Base-by-base conservation (phyloP, 2,888 invertebrate species). In the Prosapia bicincta region DNA sequence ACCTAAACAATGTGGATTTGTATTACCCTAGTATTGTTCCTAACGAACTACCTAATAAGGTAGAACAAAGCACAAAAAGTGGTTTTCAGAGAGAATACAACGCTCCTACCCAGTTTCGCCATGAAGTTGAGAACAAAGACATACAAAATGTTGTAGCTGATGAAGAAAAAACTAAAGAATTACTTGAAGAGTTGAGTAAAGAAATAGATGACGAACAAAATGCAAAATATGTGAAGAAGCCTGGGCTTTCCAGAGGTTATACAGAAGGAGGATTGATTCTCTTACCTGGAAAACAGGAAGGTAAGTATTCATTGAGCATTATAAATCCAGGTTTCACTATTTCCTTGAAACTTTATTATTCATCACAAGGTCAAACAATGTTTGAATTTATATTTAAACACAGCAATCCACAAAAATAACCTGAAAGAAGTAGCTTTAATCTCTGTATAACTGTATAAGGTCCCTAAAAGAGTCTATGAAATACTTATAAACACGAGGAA, bases 251-350 rank as follows among this genome's bases (percentile, higher is more conserved):
- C 70, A 78, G 87, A 3, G 86, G 89, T 1, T 91, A 88, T 82
- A 89, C 90, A 0, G 91, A 91, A 83, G 90, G 90, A 2, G 90
- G 90, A 0, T 83, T 89, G 26, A 87, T 90, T 26, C 87, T 86
- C 80, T 84, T 88, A 76, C 87, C 79, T 3, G 74, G 76, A 66
- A 79, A 79, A 69, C 76, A 78, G 69, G 30, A 69, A 28, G 70
- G 75, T 75, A n/a, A n/a, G n/a, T n/a, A n/a, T n/a, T n/a, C n/a
- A n/a, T n/a, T n/a, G 28, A 66, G 69, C 26, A 5, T 20, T 66
- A 24, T 30, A 9, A 30, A 30, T 30, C 30, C 30, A 30, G n/a
- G n/a, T n/a, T n/a, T n/a, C n/a, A n/a, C n/a, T n/a, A n/a, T n/a
- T n/a, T n/a, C n/a, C n/a, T n/a, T n/a, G n/a, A n/a, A n/a, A n/a